Conservation (phyloP, 2,113 vertebrate genomes). For the Coreoperca whiteheadi region DNA sequence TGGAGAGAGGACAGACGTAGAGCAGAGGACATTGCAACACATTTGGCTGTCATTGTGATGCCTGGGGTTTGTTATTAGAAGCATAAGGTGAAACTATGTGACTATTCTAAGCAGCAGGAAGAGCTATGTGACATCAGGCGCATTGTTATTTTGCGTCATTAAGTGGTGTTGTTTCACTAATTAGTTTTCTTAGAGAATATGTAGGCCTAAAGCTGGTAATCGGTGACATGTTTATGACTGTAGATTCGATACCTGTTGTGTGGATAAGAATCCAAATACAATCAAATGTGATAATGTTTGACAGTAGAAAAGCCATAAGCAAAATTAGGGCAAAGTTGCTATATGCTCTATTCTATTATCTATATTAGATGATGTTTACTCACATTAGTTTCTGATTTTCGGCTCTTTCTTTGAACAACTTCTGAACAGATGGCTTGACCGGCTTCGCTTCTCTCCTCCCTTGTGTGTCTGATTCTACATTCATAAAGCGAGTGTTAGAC, state of each 20-base stretch:
- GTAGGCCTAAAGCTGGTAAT: conserved; percentile 60
- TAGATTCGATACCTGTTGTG: conserved; percentile 16
- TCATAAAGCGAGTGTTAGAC: conserved; percentile 75
- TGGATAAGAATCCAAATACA: conserved; percentile 52
- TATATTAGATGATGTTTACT: conserved; percentile 74
- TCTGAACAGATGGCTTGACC: conserved; percentile 70
- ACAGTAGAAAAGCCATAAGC: conserved; percentile 10
- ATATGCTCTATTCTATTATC: conserved; percentile 53
- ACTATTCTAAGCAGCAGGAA: conserved; percentile 54
- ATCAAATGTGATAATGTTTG: conserved; percentile 37
- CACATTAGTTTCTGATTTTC: conserved; percentile 59
- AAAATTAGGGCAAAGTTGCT: conserved; percentile 34
- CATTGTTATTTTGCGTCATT: conserved; percentile 68
- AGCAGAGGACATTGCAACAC: conserved; percentile 49
- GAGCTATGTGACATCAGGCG: conserved; percentile 58
- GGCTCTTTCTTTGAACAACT: conserved; percentile 65
- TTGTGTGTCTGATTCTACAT: conserved; percentile 66
- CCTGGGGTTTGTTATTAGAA: conserved; percentile 74
- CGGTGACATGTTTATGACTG: conserved; percentile 62
- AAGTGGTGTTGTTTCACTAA: conserved; percentile 73
- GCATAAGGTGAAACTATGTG: conserved; percentile 48
- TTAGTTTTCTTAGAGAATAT: conserved; percentile 64
- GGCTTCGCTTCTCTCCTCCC: conserved; percentile 56
- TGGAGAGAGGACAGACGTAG: conserved; percentile 51
- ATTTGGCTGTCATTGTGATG: conserved; percentile 56